phyloP scores from a whole-genome alignment of 2,888 invertebrate genomes.

The Galerucella pusilla region DNA sequence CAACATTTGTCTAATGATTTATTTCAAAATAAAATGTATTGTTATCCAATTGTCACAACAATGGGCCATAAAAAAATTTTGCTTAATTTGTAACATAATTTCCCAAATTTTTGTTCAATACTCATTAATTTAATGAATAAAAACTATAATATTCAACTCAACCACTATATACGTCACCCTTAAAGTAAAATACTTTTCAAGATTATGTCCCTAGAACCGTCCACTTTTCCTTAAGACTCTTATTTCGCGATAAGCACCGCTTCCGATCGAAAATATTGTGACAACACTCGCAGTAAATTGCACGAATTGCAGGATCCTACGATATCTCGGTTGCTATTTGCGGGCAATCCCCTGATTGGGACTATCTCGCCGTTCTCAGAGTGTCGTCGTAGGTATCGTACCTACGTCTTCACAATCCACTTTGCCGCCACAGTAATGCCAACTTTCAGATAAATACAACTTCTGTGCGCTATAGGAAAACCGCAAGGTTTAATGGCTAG shows the following conservation, averaged over 20 bases:
- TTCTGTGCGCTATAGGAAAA: constrained; percentile 26
- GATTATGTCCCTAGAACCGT: constrained; percentile 19
- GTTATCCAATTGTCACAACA: no score
- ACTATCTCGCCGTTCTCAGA: constrained; percentile 56
- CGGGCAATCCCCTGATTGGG: constrained; percentile 61
- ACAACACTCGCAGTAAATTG: constrained; percentile 59
- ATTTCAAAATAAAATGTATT: no score
- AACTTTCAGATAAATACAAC: constrained; percentile 37
- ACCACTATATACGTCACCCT: background rate
- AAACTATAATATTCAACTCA: no score
- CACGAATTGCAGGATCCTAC: constrained; percentile 56
- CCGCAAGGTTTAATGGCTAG: constrained; percentile 23
- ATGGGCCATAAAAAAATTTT: no score
- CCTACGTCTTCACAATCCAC: constrained; percentile 59
- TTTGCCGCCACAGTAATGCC: constrained; percentile 50
- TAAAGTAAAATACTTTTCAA: background rate
- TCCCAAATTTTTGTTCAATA: no score
- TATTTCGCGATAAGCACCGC: constrained; percentile 38
- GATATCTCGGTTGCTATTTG: constrained; percentile 62
- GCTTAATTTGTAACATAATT: no score
- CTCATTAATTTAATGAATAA: background rate
- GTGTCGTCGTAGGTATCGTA: constrained; percentile 58
- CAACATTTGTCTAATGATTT: no score
- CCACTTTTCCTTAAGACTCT: constrained; percentile 34
- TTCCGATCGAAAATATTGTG: constrained; percentile 50